A percentile compares a stretch with the other conserved stretches of the same genome.
These are phyloP conservation scores for Melangyna quadrimaculata DNA, from an alignment of 2,888 invertebrate species.

Conservation along the genomic window DNA sequence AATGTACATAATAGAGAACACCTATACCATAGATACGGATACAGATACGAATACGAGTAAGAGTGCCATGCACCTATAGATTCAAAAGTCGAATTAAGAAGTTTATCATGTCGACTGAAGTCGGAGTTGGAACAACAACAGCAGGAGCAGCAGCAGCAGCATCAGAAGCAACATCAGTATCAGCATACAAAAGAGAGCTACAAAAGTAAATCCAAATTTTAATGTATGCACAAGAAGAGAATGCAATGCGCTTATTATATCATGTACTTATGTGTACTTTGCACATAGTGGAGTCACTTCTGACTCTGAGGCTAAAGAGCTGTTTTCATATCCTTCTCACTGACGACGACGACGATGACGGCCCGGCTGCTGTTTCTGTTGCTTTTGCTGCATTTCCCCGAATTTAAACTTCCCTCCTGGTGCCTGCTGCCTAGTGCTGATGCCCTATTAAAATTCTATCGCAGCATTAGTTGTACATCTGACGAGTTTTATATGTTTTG, in stretches of 20 bases:
- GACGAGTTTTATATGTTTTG: constrained; percentile 56
- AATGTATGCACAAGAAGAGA: constrained; percentile 53
- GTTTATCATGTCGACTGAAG: constrained; percentile 52
- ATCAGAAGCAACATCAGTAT: neutral
- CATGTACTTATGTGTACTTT: constrained; percentile 36
- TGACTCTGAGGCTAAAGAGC: constrained; percentile 56
- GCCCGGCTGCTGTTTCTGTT: constrained; percentile 5
- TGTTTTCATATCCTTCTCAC: constrained; percentile 29
- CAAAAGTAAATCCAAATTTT: constrained; percentile 43
- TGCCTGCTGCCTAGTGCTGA: constrained; percentile 28
- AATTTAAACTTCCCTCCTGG: constrained; percentile 1
- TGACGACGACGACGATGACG: neutral
- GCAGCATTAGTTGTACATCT: constrained; percentile 49
- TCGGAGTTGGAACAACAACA: constrained; percentile 10
- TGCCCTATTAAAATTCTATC: constrained; percentile 65
- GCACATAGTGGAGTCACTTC: constrained; percentile 42
- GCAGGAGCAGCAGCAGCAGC: neutral
- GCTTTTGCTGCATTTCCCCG: constrained; percentile 27
- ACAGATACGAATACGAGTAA: constrained; percentile 4
- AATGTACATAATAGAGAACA: constrained; percentile 54
- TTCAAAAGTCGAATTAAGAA: constrained; percentile 68
- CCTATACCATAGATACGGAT: constrained; percentile 45
- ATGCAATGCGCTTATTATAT: constrained; percentile 48
- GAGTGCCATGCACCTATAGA: constrained; percentile 34
- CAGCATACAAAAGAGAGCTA: constrained; percentile 39